A percentile compares a stretch with the other conserved stretches of the same genome.
phyloP scores from a whole-genome alignment of 2,888 invertebrate species.

The Thera obeliscata region DNA sequence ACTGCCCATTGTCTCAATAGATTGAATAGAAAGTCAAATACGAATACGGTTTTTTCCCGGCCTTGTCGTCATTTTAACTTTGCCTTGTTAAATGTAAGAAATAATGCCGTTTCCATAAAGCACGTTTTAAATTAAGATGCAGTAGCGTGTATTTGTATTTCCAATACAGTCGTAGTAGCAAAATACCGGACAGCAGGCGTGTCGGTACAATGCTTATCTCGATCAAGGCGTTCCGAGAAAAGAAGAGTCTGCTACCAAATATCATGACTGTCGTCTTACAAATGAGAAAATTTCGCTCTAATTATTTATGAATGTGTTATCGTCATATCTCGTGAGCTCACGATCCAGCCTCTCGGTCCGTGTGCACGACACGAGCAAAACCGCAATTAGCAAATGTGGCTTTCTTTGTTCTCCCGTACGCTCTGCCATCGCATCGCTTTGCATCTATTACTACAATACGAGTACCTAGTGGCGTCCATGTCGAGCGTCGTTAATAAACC shows the following conservation, averaged over 20 bases:
- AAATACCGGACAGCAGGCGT: conserved; percentile 75
- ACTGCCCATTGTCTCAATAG: conserved; percentile 42
- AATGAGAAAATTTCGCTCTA: conserved; percentile 85
- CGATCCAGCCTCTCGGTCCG: conserved; percentile 81
- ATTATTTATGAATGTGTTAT: conserved; percentile 85
- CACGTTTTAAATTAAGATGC: conserved; percentile 32
- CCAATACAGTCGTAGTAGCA: conserved; percentile 58
- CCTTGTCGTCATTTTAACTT: conserved; percentile 14
- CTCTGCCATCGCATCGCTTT: conserved; percentile 68
- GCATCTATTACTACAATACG: conserved; percentile 74
- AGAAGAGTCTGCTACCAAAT: conserved; percentile 79
- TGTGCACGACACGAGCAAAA: conserved; percentile 83
- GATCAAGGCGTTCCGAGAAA: conserved; percentile 78
- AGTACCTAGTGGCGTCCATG: conserved; percentile 60
- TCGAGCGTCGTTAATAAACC: conserved; percentile 77
- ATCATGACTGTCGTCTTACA: conserved; percentile 84
- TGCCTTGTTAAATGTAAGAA: not conserved
- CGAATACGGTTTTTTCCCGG: conserved; percentile 25
- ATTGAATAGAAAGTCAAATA: conserved; percentile 40
- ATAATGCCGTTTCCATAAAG: conserved; percentile 26
- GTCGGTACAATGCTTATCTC: conserved; percentile 76
- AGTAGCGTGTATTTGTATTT: conserved; percentile 43
- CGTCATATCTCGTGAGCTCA: conserved; percentile 82
- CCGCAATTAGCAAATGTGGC: conserved; percentile 84
- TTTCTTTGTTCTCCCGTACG: conserved; percentile 84